Conservation (phyloP, 1,140 invertebrate species). For the Drosophila ambigua region DNA sequence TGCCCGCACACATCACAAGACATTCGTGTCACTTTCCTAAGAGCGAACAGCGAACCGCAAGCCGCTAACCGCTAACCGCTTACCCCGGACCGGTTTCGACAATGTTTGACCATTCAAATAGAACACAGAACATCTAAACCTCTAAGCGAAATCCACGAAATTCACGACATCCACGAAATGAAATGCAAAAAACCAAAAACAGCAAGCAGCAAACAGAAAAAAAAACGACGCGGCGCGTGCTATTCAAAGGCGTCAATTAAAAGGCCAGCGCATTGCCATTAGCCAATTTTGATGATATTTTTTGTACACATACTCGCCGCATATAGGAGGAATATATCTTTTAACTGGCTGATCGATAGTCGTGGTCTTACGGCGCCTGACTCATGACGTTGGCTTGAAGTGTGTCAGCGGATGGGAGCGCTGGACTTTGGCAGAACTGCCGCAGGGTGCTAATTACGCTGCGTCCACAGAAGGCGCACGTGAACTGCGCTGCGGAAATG, state of each 20-base stretch:
- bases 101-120: constrained; percentile 53
- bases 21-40: constrained; percentile 48
- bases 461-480: constrained; percentile 30
- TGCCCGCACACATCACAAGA: constrained; percentile 28
- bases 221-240: constrained; percentile 66
- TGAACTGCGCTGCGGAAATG: constrained; percentile 41
- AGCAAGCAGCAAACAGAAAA: not conserved
- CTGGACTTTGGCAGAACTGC: constrained; percentile 40
- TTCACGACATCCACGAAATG: constrained; percentile 23
- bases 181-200: constrained; percentile 28
- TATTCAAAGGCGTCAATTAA: constrained; percentile 73
- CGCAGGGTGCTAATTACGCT: constrained; percentile 71
- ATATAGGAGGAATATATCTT: not conserved
- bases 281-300: constrained; percentile 47
- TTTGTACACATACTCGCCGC: not conserved
- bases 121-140: constrained; percentile 47
- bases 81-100: constrained; percentile 36
- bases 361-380: constrained; percentile 48
- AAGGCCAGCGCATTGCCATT: constrained; percentile 57
- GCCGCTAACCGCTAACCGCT: too few species aligned
- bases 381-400: constrained; percentile 58
- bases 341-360: constrained; percentile 5
- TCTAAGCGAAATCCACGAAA: constrained; percentile 15
- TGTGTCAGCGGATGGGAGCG: constrained; percentile 52
- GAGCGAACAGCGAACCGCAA: not conserved